phyloP scores from a whole-genome alignment of 2,888 invertebrate genomes.

The Pammene aurita region DNA sequence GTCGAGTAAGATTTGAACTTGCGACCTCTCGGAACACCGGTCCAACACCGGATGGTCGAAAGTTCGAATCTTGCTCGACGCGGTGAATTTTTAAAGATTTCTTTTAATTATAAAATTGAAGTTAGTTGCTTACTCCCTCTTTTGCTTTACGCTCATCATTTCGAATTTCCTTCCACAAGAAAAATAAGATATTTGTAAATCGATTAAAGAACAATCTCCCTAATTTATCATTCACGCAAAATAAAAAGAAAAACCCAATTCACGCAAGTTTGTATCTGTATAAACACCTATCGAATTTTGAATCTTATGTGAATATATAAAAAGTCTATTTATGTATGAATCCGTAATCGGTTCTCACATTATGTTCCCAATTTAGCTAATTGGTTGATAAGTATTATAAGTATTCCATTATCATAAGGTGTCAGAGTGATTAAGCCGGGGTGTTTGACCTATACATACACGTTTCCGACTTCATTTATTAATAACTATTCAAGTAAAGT shows the following conservation, averaged over 20 bases:
- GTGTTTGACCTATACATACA: too few relatives aligned
- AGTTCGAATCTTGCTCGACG: too few relatives aligned
- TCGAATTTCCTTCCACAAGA: not conserved
- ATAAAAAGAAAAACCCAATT: not conserved
- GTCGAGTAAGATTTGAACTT: too few relatives aligned
- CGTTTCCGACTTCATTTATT: too few relatives aligned
- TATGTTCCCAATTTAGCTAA: constrained; percentile 15
- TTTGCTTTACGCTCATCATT: not conserved
- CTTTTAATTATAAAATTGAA: too few relatives aligned
- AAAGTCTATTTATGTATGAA: not conserved
- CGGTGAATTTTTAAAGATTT: too few relatives aligned
- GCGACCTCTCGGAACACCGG: too few relatives aligned
- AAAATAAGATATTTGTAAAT: not conserved
- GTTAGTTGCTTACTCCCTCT: too few relatives aligned
- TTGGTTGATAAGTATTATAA: constrained; percentile 8
- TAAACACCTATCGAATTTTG: not conserved
- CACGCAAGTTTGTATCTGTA: not conserved
- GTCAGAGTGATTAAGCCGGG: constrained; percentile 2
- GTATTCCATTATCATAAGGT: not conserved
- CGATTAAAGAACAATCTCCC: not conserved
- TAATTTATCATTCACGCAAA: not conserved
- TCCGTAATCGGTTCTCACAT: not conserved
- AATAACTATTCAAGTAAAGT: too few relatives aligned
- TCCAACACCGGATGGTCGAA: too few relatives aligned
- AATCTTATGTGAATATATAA: not conserved